A percentile compares a stretch with the other conserved stretches of the same genome.
Evolutionary conservation across 2,797 vertebrate species (phyloP).

Genomic region (Enteromius trimaculatus): DNA sequence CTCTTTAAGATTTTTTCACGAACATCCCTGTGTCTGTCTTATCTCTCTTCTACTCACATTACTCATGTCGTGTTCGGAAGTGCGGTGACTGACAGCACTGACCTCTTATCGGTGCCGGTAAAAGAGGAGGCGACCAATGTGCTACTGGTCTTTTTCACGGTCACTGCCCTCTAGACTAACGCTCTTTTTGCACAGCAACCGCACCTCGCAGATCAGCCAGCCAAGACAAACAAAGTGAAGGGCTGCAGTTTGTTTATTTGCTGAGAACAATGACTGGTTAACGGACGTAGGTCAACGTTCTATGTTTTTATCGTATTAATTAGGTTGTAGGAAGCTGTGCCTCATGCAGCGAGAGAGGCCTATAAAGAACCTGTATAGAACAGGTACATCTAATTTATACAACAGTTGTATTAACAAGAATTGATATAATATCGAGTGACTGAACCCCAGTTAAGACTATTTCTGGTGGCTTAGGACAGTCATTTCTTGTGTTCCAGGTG

Average conservation of each 20-base stretch:
- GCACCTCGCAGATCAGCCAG: conserved; percentile 19
- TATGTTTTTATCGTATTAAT: neutral
- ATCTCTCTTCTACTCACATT: conserved; percentile 34
- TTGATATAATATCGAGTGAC: neutral
- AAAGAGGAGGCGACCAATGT: conserved; percentile 41
- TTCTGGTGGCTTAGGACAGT: neutral
- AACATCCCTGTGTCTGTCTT: conserved; percentile 13
- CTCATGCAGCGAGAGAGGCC: neutral
- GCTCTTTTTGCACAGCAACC: conserved; percentile 18
- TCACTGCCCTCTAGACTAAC: conserved; percentile 40
- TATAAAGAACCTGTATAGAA: neutral
- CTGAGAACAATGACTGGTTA: conserved; percentile 28
- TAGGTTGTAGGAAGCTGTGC: neutral
- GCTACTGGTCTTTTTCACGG: conserved; percentile 57
- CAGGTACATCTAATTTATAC: neutral
- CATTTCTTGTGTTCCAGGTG: neutral
- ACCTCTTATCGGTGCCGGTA: conserved; percentile 52
- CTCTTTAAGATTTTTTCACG: neutral
- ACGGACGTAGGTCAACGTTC: conserved; percentile 9
- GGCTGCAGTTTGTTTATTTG: conserved; percentile 57
- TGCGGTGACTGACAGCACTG: conserved; percentile 10
- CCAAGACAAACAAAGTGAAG: conserved; percentile 62
- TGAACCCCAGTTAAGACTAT: neutral
- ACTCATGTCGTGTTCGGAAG: conserved; percentile 25
- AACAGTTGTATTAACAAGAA: neutral